phyloP scores from a whole-genome alignment of 2,113 vertebrate species.

The Maccullochella peelii region DNA sequence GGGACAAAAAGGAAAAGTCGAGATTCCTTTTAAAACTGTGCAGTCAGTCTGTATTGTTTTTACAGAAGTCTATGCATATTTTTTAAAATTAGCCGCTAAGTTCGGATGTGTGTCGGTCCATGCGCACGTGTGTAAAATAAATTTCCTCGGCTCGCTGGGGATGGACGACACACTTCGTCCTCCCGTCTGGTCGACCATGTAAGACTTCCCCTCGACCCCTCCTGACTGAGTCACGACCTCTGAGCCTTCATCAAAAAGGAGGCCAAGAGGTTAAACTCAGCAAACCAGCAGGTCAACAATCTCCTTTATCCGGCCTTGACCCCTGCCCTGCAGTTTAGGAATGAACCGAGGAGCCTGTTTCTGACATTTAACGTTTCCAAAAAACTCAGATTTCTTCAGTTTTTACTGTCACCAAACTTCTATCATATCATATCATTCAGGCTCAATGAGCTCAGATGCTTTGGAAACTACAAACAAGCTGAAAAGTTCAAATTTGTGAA shows the following conservation, averaged over 20 bases:
- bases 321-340: constrained; percentile 20
- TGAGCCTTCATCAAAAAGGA: constrained; percentile 60
- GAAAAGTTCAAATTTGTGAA: neutral
- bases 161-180: constrained; percentile 61
- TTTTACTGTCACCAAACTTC: neutral
- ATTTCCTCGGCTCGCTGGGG: constrained; percentile 13
- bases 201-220: constrained; percentile 55
- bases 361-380: constrained; percentile 6
- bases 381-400: neutral
- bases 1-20: constrained; percentile 37
- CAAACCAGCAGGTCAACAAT: constrained; percentile 72
- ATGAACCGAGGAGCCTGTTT: constrained; percentile 2
- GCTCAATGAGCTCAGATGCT: neutral
- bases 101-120: neutral
- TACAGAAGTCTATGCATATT: constrained; percentile 8
- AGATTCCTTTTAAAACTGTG: constrained; percentile 18
- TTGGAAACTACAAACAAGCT: neutral
- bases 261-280: constrained; percentile 74
- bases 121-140: constrained; percentile 4
- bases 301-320: constrained; percentile 61
- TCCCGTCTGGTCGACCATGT: constrained; percentile 40
- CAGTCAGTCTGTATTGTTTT: constrained; percentile 31
- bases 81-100: neutral
- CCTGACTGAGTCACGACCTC: constrained; percentile 61
- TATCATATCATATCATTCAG: neutral